A percentile compares a stretch with the other conserved stretches of the same genome.
Evolutionary conservation across 2,113 vertebrate genomes (phyloP).

Genomic region (Crotalus tigris): DNA sequence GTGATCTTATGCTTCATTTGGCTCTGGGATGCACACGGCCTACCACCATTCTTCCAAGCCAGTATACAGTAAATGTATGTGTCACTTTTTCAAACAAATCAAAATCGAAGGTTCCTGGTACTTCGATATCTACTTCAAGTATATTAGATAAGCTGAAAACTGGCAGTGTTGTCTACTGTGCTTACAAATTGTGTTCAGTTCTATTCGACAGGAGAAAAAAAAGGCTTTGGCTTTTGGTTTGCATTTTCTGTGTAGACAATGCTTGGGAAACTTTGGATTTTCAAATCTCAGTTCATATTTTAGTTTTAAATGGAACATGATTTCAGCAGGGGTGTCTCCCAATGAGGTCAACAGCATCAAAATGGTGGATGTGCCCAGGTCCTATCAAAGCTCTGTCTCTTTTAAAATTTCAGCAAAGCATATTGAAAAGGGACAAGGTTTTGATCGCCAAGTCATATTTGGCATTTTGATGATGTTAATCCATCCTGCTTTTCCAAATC

Average conservation of each 20-base stretch:
- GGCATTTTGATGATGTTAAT: not conserved
- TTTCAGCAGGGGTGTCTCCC: not conserved
- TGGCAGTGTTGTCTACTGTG: not conserved
- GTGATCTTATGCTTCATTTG: not conserved
- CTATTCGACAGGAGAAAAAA: not conserved
- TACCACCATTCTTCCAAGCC: not conserved
- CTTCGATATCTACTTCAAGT: not conserved
- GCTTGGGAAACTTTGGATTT: not conserved
- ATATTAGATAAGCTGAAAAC: not conserved
- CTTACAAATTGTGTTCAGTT: not conserved
- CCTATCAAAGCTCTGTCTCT: not conserved
- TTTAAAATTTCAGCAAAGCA: not conserved
- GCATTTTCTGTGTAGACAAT: not conserved
- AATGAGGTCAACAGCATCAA: not conserved
- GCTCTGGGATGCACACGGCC: not conserved
- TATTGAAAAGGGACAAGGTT: not conserved
- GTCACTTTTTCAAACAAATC: not conserved
- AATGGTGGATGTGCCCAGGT: not conserved
- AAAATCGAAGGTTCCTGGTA: not conserved
- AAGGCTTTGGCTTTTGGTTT: not conserved
- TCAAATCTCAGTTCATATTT: not conserved
- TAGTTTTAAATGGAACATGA: not conserved
- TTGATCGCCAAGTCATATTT: not conserved
- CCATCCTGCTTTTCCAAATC: not conserved
- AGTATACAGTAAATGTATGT: not conserved